These are phyloP conservation scores for Drosophila lacteicornis DNA, from an alignment of 1,140 invertebrate species.

Conservation along the genomic window DNA sequence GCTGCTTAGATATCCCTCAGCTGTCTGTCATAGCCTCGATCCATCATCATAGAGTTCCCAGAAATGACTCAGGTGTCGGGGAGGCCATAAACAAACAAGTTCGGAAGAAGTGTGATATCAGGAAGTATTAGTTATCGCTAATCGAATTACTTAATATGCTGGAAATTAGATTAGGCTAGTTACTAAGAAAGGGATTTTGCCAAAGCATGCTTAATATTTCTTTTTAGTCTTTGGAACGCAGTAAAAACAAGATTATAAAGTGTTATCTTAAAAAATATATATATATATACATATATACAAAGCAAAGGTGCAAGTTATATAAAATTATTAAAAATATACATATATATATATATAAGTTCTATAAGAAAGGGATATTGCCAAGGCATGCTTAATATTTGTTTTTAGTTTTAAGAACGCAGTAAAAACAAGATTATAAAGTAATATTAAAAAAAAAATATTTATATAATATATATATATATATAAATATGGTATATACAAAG, in stretches of 20 bases:
- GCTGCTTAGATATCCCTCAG: slow-evolving; percentile 9
- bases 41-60: slow-evolving; percentile 5
- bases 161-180: slow-evolving; percentile 5
- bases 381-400: too few relatives aligned
- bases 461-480: too few relatives aligned
- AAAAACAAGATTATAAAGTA: too few relatives aligned
- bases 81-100: slow-evolving; percentile 35
- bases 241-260: neutral
- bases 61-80: slow-evolving; percentile 23
- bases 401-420: too few relatives aligned
- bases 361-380: too few relatives aligned
- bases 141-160: slow-evolving; percentile 6
- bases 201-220: neutral
- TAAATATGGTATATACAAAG: too few relatives aligned
- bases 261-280: too few relatives aligned
- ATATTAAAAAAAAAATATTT: too few relatives aligned
- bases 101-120: slow-evolving; percentile 25
- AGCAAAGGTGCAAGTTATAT: neutral
- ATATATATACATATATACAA: too few relatives aligned
- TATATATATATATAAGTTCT: too few relatives aligned
- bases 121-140: slow-evolving; percentile 6
- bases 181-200: neutral
- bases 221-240: neutral
- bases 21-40: slow-evolving; percentile 10
- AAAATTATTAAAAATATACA: neutral